Conservation (phyloP, 2,113 vertebrate genomes). For the Pelodiscus sinensis region DNA sequence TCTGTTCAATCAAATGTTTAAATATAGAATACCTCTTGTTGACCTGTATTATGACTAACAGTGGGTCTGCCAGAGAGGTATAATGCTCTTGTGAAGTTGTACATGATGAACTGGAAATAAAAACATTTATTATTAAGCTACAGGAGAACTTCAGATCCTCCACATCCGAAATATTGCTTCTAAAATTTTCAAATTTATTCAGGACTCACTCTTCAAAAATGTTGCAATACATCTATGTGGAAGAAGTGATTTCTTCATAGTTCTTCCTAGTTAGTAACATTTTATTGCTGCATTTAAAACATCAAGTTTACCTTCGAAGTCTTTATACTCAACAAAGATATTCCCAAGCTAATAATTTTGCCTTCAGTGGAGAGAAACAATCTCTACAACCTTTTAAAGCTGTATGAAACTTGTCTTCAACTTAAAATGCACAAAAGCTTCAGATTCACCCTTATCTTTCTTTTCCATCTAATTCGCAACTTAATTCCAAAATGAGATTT, state of each 20-base stretch:
- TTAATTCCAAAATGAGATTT: neutral
- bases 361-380: neutral
- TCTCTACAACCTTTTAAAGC: neutral
- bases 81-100: neutral
- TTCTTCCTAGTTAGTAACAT: neutral
- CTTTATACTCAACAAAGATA: neutral
- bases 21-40: neutral
- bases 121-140: neutral
- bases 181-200: neutral
- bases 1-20: neutral
- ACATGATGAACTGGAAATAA: neutral
- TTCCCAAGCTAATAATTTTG: neutral
- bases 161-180: neutral
- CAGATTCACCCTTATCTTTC: neutral
- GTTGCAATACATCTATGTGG: neutral
- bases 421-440: neutral
- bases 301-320: neutral
- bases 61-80: neutral
- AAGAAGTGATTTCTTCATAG: neutral
- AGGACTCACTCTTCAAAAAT: neutral
- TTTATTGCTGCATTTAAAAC: neutral
- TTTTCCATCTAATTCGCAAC: neutral
- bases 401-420: neutral
- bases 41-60: neutral
- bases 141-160: neutral